Evolutionary conservation across 2,888 invertebrate species (phyloP).

Genomic region (Timema podura): DNA sequence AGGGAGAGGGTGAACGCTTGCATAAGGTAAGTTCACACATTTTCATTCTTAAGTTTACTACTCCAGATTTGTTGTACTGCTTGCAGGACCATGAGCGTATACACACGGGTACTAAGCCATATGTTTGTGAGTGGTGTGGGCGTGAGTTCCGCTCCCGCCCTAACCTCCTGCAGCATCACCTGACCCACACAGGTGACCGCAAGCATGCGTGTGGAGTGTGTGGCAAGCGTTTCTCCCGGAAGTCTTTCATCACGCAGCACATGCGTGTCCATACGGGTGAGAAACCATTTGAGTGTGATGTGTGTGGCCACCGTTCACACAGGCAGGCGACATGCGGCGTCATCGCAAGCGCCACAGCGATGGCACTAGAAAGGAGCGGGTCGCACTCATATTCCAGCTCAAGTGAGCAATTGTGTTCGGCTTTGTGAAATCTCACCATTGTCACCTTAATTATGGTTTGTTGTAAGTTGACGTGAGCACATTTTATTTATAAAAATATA

Average conservation of each 20-base stretch:
- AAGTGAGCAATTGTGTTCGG: too few species aligned
- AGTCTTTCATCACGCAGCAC: slow-evolving; percentile 34
- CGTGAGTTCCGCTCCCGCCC: slow-evolving; percentile 35
- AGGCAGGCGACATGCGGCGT: slow-evolving; percentile 37
- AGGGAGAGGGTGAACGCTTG: too few species aligned
- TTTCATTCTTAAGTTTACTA: too few species aligned
- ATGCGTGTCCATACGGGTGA: slow-evolving; percentile 36
- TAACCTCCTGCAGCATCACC: slow-evolving; percentile 35
- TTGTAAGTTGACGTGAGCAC: too few species aligned
- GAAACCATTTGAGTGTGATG: slow-evolving; percentile 37
- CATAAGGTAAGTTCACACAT: too few species aligned
- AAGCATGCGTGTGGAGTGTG: slow-evolving; percentile 35
- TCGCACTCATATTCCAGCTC: not conserved
- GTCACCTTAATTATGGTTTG: too few species aligned
- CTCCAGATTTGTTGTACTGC: too few species aligned
- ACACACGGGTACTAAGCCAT: slow-evolving; percentile 35
- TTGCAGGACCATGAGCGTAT: slow-evolving; percentile 34
- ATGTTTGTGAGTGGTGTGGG: slow-evolving; percentile 35
- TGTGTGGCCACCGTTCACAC: slow-evolving; percentile 37
- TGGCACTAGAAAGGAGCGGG: not conserved
- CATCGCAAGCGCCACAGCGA: slow-evolving; percentile 26
- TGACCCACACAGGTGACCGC: slow-evolving; percentile 34
- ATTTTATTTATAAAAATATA: too few species aligned
- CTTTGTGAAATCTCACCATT: too few species aligned
- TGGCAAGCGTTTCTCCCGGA: slow-evolving; percentile 35